Conservation (phyloP, 1,140 invertebrate genomes). For the Asobara japonica region DNA sequence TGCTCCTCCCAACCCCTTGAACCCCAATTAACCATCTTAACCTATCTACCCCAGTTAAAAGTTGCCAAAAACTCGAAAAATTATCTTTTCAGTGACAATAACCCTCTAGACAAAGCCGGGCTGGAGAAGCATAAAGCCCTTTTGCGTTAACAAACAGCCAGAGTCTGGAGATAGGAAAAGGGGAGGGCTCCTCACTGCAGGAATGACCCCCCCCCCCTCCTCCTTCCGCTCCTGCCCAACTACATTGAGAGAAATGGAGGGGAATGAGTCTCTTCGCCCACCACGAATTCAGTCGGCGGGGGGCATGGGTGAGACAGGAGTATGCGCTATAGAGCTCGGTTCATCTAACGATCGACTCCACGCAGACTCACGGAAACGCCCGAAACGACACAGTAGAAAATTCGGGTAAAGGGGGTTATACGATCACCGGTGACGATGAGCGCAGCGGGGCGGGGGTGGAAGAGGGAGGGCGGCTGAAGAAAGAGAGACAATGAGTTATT, state of each 20-base stretch:
- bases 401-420: background rate
- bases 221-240: background rate
- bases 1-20: background rate
- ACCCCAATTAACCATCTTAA: background rate
- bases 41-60: background rate
- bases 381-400: constrained; percentile 5
- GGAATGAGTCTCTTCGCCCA: background rate
- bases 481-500: too few relatives aligned
- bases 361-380: constrained; percentile 14
- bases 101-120: background rate
- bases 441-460: background rate
- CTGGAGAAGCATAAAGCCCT: background rate
- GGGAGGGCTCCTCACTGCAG: background rate
- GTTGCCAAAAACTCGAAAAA: constrained; percentile 3
- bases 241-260: background rate
- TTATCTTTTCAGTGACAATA: background rate
- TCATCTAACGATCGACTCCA: constrained; percentile 5
- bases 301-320: background rate
- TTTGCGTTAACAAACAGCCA: constrained; percentile 11
- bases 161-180: background rate
- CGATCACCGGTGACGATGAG: too few relatives aligned
- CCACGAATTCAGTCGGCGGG: background rate
- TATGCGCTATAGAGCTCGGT: background rate
- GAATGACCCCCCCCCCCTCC: background rate
- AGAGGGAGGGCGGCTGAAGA: background rate